Base-by-base conservation (phyloP, 2,888 invertebrate genomes). In the Latheticus oryzae region DNA sequence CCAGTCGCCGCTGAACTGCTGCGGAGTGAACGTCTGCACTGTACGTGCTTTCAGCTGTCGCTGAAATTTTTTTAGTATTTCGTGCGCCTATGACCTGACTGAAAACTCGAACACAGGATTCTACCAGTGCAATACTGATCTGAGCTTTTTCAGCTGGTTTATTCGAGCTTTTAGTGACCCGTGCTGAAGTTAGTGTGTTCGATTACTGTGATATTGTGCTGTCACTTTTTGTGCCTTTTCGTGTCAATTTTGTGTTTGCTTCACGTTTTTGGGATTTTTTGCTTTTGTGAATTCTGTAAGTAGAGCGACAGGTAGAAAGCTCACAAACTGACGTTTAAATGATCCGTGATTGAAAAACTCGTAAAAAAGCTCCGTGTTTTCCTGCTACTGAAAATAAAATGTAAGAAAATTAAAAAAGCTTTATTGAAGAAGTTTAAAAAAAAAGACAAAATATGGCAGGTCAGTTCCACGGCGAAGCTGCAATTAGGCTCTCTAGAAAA, bases 1-100 rank as follows among this genome's bases (percentile, higher is more conserved):
- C 74, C 70, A 72, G 72, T 73, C 63, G 66, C 61, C 45, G 61
- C 59, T 54, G 63, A 62, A 62, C 68, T 56, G 50, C 60, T 51
- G 60, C 57, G 53, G 61, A 51, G 65, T 62, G 54, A 58, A 59
- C 67, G 69, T 68, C 65, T 24, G 54, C 38, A 52, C 26, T 54
- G 28, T 28, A 51, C 32, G 50, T 40, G 45, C 17, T 54, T 61
- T 64, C 62, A 53, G 42, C 55, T 48, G 45, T 37, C 16, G 26
- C 11, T 11, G 12, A 32, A 7, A 8, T 32, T 32, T 21, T 21
- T 21, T 5, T n/a, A n/a, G n/a, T n/a, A n/a, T n/a, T n/a, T n/a
- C n/a, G n/a, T n/a, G n/a, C n/a, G n/a, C n/a, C n/a, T n/a, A n/a
- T n/a, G n/a, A n/a, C n/a, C n/a, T n/a, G n/a, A n/a, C n/a, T n/a